These are phyloP conservation scores for Ormia ochracea DNA, from an alignment of 2,888 invertebrate genomes.

Conservation along the genomic window DNA sequence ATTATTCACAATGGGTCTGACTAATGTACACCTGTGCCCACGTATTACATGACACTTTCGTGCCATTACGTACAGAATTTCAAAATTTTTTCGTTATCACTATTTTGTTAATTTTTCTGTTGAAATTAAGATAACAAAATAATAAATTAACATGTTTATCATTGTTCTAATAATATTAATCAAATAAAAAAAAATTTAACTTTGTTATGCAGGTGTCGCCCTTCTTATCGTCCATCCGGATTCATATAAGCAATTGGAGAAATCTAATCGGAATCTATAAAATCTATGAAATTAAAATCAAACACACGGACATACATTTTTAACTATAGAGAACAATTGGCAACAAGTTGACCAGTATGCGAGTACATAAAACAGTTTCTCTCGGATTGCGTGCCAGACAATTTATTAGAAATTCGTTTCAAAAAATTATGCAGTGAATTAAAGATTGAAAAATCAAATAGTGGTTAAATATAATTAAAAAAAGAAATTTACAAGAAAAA, in stretches of 20 bases:
- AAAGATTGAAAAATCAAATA: slow-evolving; percentile 14
- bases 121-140: not conserved
- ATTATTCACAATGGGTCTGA: too few relatives aligned
- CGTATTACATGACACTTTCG: too few relatives aligned
- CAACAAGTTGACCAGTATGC: slow-evolving; percentile 29
- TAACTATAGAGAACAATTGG: not conserved
- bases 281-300: slow-evolving; percentile 18
- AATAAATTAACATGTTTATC: not conserved
- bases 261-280: slow-evolving; percentile 61
- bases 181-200: not conserved
- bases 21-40: too few relatives aligned
- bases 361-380: slow-evolving; percentile 11
- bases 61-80: too few relatives aligned
- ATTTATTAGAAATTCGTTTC: not conserved
- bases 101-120: too few relatives aligned
- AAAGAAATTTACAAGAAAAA: slow-evolving; percentile 3
- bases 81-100: too few relatives aligned
- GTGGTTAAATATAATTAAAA: not conserved
- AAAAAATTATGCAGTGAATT: slow-evolving; percentile 10
- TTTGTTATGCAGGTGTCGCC: slow-evolving; percentile 25
- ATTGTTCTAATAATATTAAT: not conserved
- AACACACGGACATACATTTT: not conserved
- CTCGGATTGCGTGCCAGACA: not conserved
- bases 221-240: not conserved
- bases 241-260: slow-evolving; percentile 9